phyloP scores from a whole-genome alignment of 2,888 invertebrate genomes.

The Trissoscelio sp. region DNA sequence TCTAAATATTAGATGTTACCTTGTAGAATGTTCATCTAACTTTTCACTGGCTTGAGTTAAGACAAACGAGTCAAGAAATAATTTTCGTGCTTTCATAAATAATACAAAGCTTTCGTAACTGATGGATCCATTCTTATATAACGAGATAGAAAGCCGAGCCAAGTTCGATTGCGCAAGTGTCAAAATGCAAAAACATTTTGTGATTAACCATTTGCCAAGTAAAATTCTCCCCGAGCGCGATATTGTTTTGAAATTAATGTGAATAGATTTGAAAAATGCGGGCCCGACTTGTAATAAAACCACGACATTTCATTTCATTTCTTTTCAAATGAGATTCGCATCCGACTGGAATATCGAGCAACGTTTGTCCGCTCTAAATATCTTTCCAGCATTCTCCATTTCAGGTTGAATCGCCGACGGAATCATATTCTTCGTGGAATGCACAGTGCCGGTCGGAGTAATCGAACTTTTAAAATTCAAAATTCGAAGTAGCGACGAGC shows the following conservation, averaged over 20 bases:
- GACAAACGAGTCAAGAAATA: slow-evolving; percentile 8
- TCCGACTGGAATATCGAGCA: slow-evolving; percentile 53
- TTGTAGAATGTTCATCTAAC: no score
- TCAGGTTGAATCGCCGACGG: slow-evolving; percentile 35
- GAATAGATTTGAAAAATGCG: slow-evolving; percentile 30
- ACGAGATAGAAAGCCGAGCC: slow-evolving; percentile 1
- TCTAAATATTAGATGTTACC: no score
- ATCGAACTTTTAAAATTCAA: slow-evolving; percentile 40
- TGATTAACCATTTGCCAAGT: slow-evolving; percentile 31
- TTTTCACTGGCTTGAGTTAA: not conserved
- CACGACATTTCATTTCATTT: slow-evolving; percentile 50
- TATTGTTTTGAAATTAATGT: slow-evolving; percentile 46
- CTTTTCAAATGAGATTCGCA: slow-evolving; percentile 56
- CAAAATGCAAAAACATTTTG: slow-evolving; percentile 20
- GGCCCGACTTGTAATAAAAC: slow-evolving; percentile 39
- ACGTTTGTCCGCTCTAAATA: slow-evolving; percentile 60
- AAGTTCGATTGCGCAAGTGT: slow-evolving; percentile 25
- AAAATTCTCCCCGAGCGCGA: not conserved
- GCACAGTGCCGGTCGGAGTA: not conserved
- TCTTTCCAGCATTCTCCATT: slow-evolving; percentile 57
- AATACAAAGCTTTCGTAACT: slow-evolving; percentile 37
- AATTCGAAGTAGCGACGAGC: slow-evolving; percentile 28
- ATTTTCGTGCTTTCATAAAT: slow-evolving; percentile 39
- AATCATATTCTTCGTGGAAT: slow-evolving; percentile 54
- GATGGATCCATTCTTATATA: slow-evolving; percentile 38